Evolutionary conservation across 2,888 invertebrate genomes (phyloP), one percentile per base, ranked within the genome.

Genomic region (Rhabditoides inermis): DNA sequence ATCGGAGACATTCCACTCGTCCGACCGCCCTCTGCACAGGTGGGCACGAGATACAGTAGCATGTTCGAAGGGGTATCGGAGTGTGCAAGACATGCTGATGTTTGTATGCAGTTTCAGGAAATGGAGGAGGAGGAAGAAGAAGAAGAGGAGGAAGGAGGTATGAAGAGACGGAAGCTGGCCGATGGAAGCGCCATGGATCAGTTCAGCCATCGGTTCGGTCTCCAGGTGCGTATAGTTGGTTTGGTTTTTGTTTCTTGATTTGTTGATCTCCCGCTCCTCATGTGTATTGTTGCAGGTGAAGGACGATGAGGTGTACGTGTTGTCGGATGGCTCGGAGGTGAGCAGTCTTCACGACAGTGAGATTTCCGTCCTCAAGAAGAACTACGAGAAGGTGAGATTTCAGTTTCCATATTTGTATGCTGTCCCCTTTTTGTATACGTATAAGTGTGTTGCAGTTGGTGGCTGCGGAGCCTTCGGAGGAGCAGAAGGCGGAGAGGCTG

Each of bases 271-370:
- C 10, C 10, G 15, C 10, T 45, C 30, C 18, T 30, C 15, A 28
- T 26, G 15, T n/a, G 15, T 18, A 6, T 28, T 10, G 6, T 40
- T 58, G 2, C 54, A 49, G n/a, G 40, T 55, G 6, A 10, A 61
- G n/a, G 60, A 66, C 23, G 66, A 62, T 3, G 63, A 65, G 4
- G 71, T 73, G 35, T 61, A 69, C 36, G 55, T 69, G 48, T 61
- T 76, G 61, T 64, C 66, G 2, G 75, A 76, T 47, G 76, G 73
- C 45, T 69, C 68, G 41, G 74, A 75, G 35, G 64, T 76, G 22
- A 76, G 76, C 2, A 73, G 74, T 6, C 53, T 76, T 40, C 65
- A 73, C 47, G 63, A 65, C 2, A 56, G 57, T 15, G 75, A 76
- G 39, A 58, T 72, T 23, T 61, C 58, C 18, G 57, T 60, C 3